Base-by-base conservation (phyloP, 2,113 vertebrate genomes). In the Mohoua ochrocephala region DNA sequence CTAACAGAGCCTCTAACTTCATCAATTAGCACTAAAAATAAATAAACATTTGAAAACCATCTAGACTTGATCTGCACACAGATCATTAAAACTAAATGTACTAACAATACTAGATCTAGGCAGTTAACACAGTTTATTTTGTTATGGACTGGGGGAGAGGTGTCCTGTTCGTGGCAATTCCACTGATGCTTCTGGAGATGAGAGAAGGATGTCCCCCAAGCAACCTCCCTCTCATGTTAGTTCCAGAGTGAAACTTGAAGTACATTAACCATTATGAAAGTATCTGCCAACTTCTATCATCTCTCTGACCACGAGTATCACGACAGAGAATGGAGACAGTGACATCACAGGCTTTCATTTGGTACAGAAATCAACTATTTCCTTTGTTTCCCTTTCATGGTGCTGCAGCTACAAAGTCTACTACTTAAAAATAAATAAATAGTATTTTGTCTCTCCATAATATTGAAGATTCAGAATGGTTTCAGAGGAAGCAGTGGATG, bases 321-420 rank as follows among this genome's bases (percentile, higher is more conserved):
- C 1, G 1, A 7, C 31, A 83, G 8, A 31, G 33, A 73, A 57
- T 10, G 27, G 60, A 19, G 7, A 52, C 13, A 60, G 7, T 7
- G 7, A 76, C 23, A 47, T 37, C 60, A 61, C 0, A 5, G 7
- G 20, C 17, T n/a, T 79, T 45, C 6, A 33, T 1, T 2, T 0
- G 0, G 3, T 18, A 63, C 8, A 10, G 47, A 80, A 65, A 84
- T 2, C 16, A 87, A 12, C 2, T 19, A 5, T 5, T 12, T 35
- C 24, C 26, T 47, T 64, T 44, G 30, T 11, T 73, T 49, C 14
- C 19, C 1, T 77, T 74, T 44, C 16, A 9, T 2, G 3, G 5
- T 13, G 7, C 7, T 50, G 15, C 57, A 15, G 33, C 10, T 33
- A 54, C 35, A 49, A 77, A 61, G 5, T 3, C 5, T 70, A 27